A percentile compares a stretch with the other conserved stretches of the same genome.
These are phyloP conservation scores for Microplitis deprimator DNA, from an alignment of 2,888 invertebrate species.

Conservation along the genomic window DNA sequence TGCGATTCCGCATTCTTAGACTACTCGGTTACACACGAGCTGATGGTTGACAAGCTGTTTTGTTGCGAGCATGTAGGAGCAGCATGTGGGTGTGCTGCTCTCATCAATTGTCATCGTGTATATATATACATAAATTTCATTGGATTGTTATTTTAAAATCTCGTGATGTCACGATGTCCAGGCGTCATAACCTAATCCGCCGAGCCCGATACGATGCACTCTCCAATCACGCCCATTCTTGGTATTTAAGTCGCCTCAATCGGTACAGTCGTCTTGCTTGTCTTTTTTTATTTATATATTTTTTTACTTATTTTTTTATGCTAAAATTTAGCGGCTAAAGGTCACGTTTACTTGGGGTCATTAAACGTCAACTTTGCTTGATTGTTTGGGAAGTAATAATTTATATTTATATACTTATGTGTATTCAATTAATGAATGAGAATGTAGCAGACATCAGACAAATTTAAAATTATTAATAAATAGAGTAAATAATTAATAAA, in stretches of 20 bases:
- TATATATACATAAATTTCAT: constrained; percentile 1
- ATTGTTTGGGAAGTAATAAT: too few species aligned
- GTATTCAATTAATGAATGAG: not conserved
- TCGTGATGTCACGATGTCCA: constrained; percentile 63
- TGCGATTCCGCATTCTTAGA: constrained; percentile 36
- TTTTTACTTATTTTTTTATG: not conserved
- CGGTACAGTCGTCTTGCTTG: constrained; percentile 16
- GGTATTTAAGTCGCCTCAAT: constrained; percentile 53
- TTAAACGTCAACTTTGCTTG: too few species aligned
- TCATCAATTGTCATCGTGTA: constrained; percentile 24
- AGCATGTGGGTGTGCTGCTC: constrained; percentile 24
- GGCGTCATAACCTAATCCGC: constrained; percentile 63
- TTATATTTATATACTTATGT: too few species aligned
- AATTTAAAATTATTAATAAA: too few species aligned
- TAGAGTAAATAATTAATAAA: too few species aligned
- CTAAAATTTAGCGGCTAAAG: not conserved
- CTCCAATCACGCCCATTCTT: constrained; percentile 67
- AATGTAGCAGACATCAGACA: too few species aligned
- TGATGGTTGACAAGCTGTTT: not conserved
- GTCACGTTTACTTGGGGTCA: not conserved
- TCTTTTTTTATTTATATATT: not conserved
- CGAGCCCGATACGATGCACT: constrained; percentile 43
- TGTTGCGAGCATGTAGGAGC: not conserved
- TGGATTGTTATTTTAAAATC: constrained; percentile 32
- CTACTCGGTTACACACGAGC: too few species aligned